These are phyloP conservation scores for Heliopora coerulea DNA, from an alignment of 92 coral and sea anemone genomes.

Conservation along the genomic window DNA sequence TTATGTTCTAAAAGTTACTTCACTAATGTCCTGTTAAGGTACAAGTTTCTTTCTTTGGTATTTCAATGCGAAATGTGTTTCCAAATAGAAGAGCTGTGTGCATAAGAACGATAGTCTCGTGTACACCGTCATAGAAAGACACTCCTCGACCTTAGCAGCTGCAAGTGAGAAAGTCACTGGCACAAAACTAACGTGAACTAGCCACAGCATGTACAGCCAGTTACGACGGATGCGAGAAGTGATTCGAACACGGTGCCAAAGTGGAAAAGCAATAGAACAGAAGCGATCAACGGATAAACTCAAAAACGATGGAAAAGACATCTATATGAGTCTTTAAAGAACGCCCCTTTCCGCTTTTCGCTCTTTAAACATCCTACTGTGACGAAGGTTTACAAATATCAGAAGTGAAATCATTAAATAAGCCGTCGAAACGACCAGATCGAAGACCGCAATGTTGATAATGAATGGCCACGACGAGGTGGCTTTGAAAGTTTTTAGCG, in stretches of 20 bases:
- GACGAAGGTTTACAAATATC: too few relatives aligned
- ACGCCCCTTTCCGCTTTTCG: too few relatives aligned
- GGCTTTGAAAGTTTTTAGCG: too few relatives aligned
- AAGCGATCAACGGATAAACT: slow-evolving; percentile 13
- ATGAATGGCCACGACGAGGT: too few relatives aligned
- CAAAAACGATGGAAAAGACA: not conserved
- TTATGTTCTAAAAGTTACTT: not conserved
- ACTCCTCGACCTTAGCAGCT: not conserved
- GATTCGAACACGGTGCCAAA: slow-evolving; percentile 13
- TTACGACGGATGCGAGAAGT: slow-evolving; percentile 2
- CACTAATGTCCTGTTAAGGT: not conserved
- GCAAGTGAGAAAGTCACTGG: not conserved
- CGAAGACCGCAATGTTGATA: too few relatives aligned
- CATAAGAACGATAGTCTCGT: not conserved
- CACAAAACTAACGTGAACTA: not conserved
- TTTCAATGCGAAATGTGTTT: not conserved
- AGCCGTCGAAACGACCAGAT: too few relatives aligned
- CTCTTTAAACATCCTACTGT: too few relatives aligned
- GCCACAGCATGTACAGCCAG: not conserved
- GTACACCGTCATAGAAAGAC: not conserved
- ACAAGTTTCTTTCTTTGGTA: slow-evolving; percentile 4
- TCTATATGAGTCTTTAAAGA: too few relatives aligned
- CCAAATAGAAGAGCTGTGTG: not conserved
- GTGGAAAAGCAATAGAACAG: slow-evolving; percentile 8
- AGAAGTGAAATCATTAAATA: too few relatives aligned